Percentiles rank a stretch among this genome's conserved stretches.
Conservation (phyloP, 2,888 invertebrate genomes). For the Chrysolina haemoptera region DNA sequence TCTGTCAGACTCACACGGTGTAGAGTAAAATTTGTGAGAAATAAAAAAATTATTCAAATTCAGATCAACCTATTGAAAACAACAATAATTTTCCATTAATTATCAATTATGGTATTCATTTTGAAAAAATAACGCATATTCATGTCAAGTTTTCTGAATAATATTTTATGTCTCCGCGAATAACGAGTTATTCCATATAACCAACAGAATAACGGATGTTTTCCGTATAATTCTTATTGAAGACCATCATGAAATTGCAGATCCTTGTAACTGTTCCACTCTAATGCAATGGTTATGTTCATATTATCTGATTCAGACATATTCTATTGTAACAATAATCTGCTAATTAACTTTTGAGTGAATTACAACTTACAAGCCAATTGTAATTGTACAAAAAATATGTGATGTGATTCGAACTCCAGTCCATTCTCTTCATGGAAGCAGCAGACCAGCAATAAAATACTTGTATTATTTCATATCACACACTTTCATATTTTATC, state of each 20-base stretch:
- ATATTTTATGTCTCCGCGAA: too few relatives aligned
- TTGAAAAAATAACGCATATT: too few relatives aligned
- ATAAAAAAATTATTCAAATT: too few relatives aligned
- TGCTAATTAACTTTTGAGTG: conserved; percentile 41
- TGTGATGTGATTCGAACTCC: conserved; percentile 37
- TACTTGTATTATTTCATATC: conserved; percentile 38
- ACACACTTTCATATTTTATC: conserved; percentile 38
- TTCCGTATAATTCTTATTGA: conserved; percentile 30
- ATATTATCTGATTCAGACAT: conserved; percentile 47
- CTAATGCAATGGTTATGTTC: conserved; percentile 45
- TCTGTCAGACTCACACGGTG: too few relatives aligned
- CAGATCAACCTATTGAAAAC: too few relatives aligned
- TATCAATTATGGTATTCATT: too few relatives aligned
- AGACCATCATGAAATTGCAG: conserved; percentile 36
- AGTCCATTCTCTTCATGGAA: conserved; percentile 42
- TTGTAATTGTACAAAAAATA: conserved; percentile 44
- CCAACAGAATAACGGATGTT: conserved; percentile 19
- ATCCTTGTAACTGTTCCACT: conserved; percentile 46
- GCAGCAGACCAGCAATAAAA: conserved; percentile 39
- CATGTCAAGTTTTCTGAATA: too few relatives aligned
- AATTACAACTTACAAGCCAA: conserved; percentile 41
- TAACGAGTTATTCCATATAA: not conserved
- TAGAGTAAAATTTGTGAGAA: too few relatives aligned
- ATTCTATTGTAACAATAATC: conserved; percentile 45
- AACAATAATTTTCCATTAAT: too few relatives aligned